These are phyloP conservation scores for Clarias batrachus DNA, from an alignment of 2,113 vertebrate genomes.

Conservation along the genomic window DNA sequence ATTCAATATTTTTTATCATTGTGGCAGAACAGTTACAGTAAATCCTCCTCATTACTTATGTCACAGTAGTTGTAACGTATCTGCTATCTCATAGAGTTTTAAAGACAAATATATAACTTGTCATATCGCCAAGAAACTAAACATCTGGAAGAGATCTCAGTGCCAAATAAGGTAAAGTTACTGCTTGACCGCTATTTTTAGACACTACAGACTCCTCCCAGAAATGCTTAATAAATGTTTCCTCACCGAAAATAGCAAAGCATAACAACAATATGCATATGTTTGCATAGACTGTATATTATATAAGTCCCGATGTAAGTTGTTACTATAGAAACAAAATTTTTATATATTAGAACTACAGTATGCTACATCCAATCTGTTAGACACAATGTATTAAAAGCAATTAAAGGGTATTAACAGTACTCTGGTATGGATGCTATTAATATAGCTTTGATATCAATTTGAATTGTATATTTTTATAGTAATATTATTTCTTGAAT, in stretches of 20 bases:
- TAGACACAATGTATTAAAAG: too few species aligned
- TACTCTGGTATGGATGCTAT: background rate
- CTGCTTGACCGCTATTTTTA: background rate
- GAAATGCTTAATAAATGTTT: background rate
- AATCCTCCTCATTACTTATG: background rate
- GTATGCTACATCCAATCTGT: too few species aligned
- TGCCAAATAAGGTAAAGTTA: background rate
- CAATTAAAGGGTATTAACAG: too few species aligned
- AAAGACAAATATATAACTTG: background rate
- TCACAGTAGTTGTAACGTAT: background rate
- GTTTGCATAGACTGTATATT: background rate
- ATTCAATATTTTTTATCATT: background rate
- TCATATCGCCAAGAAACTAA: background rate
- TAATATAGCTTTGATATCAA: background rate
- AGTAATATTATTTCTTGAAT: background rate
- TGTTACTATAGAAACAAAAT: background rate
- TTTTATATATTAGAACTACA: background rate
- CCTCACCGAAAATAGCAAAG: background rate
- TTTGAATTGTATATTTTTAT: background rate
- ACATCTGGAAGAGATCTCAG: background rate
- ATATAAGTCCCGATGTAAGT: background rate
- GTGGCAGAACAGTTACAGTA: background rate
- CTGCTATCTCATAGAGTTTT: background rate
- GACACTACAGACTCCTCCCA: background rate
- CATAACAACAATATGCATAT: background rate